These are phyloP conservation scores for Ameiurus melas DNA, from an alignment of 2,113 vertebrate species.

Conservation along the genomic window DNA sequence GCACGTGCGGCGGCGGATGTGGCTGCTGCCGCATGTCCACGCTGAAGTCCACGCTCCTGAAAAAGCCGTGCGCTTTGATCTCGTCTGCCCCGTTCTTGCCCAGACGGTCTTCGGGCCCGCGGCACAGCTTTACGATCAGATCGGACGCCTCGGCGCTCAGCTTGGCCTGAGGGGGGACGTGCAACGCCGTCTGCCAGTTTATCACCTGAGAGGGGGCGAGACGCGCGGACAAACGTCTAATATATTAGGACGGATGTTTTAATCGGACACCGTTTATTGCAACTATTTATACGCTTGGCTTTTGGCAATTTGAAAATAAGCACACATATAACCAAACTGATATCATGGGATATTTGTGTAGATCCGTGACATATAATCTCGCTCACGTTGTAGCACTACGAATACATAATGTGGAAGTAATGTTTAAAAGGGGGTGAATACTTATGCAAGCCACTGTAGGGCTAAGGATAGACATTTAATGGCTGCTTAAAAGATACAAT, in stretches of 20 bases:
- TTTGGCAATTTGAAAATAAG: too few species aligned
- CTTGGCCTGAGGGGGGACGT: constrained; percentile 89
- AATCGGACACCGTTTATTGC: neutral
- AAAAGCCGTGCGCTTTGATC: constrained; percentile 96
- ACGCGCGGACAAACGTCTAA: neutral
- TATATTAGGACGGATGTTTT: neutral
- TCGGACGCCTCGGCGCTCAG: constrained; percentile 92
- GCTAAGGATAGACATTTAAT: neutral
- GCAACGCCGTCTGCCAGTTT: constrained; percentile 93
- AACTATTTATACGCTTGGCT: too few species aligned
- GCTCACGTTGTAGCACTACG: neutral
- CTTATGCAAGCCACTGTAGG: neutral
- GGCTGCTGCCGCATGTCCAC: constrained; percentile 89
- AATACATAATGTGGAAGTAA: neutral
- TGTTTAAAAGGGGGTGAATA: neutral
- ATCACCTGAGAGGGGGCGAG: constrained; percentile 79
- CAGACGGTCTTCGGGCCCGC: constrained; percentile 91
- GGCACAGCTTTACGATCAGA: constrained; percentile 92
- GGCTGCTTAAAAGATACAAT: too few species aligned
- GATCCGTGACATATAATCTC: neutral
- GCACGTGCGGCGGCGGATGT: constrained; percentile 86
- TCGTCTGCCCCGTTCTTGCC: constrained; percentile 93
- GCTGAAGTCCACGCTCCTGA: constrained; percentile 90
- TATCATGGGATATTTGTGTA: neutral
- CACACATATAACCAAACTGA: neutral